Base-by-base conservation (phyloP, 1,140 invertebrate species). In the Platyscapa corneri region DNA sequence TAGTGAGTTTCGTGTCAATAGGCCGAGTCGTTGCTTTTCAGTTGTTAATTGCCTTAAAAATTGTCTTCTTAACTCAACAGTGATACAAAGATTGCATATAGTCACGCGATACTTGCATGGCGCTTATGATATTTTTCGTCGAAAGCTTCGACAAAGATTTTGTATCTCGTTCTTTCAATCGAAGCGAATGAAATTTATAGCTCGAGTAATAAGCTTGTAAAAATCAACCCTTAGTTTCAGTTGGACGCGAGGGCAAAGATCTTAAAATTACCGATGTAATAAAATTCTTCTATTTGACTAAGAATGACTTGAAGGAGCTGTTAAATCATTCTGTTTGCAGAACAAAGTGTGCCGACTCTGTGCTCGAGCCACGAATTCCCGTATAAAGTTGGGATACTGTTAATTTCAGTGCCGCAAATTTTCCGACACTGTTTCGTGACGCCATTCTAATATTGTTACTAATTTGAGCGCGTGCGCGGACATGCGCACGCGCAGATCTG, bases 361-460 rank as follows among this genome's bases (percentile, higher is more conserved):
- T 72, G 39, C 39, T 72, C 23, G 34, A 67, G 34, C 34, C 34
- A 39, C 23, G 34, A 37, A n/a, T 74, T 74, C 18, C 37, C 1
- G 37, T 42, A 42, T 74, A n/a, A n/a, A 42, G 23, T 74, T n/a
- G 70, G 20, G 37, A 32, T 42, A 39, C 37, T 42, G 37, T 32
- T 74, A 42, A 74, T 74, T 42, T n/a, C 23, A 42, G 70, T 74
- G 37, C 37, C 70, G 70, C 39, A 14, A 74, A 74, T 42, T 74
- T 74, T 42, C 70, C 37, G 23, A 42, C 70, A n/a, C 70, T n/a
- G 14, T 74, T 74, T 74, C 37, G 23, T 42, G 70, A 74, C 23
- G 70, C 37, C 70, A 74, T 74, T 74, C 39, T 42, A 42, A 74
- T 39, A 74, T 74, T 42, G 70, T 74, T 74, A 42, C 7, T 74